A percentile compares a stretch with the other conserved stretches of the same genome.
Evolutionary conservation across 2,113 vertebrate species (phyloP).

Genomic region (Eclectus roratus): DNA sequence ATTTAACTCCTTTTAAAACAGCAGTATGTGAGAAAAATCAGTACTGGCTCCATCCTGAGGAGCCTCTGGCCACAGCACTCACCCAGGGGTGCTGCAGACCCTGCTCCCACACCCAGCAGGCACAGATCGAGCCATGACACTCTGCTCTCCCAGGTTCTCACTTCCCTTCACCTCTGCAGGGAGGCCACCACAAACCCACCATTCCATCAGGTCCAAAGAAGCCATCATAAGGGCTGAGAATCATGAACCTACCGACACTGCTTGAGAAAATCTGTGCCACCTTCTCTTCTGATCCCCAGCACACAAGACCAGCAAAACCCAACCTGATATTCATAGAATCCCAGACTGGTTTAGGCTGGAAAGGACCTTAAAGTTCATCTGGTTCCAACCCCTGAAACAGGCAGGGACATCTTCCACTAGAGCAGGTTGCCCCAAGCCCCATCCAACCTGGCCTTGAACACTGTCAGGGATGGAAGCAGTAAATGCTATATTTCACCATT

Average conservation of each 20-base stretch:
- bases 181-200: background rate
- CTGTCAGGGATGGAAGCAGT: background rate
- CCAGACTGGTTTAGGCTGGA: background rate
- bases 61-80: fast-evolving
- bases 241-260: background rate
- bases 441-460: background rate
- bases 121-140: fast-evolving
- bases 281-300: background rate
- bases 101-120: background rate
- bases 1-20: background rate
- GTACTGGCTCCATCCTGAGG: background rate
- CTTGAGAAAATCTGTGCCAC: background rate
- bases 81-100: background rate
- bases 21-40: background rate
- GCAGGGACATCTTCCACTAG: background rate
- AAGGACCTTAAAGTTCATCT: background rate
- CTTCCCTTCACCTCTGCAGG: background rate
- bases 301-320: fast-evolving
- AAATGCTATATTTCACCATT: background rate
- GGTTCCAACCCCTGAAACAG: background rate
- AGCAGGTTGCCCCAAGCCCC: background rate
- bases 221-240: background rate
- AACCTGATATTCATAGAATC: background rate
- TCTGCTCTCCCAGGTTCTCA: background rate
- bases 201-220: background rate